Conservation (phyloP, 2,113 vertebrate species). For the Nothocercus julius region DNA sequence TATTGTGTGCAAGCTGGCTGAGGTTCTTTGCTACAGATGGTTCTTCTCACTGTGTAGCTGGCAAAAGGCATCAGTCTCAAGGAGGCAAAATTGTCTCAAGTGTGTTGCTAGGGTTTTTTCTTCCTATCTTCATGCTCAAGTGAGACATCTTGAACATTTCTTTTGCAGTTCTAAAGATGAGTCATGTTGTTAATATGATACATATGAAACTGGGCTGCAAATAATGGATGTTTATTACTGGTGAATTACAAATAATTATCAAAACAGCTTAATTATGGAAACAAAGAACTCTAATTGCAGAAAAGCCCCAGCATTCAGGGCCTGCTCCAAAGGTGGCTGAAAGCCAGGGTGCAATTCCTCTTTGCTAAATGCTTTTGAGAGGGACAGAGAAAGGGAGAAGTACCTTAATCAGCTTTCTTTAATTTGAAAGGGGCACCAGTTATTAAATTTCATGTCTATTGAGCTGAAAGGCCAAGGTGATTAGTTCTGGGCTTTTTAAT, state of each 20-base stretch:
- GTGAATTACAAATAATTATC: neutral
- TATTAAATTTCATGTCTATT: neutral
- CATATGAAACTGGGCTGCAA: neutral
- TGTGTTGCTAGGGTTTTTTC: neutral
- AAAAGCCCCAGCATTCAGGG: neutral
- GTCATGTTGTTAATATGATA: neutral
- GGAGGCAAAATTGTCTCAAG: neutral
- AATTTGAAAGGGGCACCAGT: neutral
- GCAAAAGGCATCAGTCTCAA: neutral
- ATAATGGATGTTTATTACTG: neutral
- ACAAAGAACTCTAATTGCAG: neutral
- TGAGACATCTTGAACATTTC: neutral
- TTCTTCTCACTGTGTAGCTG: neutral
- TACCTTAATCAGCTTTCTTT: neutral
- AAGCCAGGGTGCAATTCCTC: neutral
- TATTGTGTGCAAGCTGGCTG: neutral
- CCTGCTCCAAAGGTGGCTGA: neutral
- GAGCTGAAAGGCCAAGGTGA: neutral
- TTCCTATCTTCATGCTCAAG: neutral
- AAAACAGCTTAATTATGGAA: neutral
- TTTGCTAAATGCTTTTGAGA: neutral
- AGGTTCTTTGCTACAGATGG: neutral
- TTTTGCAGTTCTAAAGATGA: neutral
- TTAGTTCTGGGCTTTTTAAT: neutral
- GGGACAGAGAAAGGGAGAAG: neutral